Base-by-base conservation (phyloP, 1,140 invertebrate genomes). In the Nixonia krombeini region DNA sequence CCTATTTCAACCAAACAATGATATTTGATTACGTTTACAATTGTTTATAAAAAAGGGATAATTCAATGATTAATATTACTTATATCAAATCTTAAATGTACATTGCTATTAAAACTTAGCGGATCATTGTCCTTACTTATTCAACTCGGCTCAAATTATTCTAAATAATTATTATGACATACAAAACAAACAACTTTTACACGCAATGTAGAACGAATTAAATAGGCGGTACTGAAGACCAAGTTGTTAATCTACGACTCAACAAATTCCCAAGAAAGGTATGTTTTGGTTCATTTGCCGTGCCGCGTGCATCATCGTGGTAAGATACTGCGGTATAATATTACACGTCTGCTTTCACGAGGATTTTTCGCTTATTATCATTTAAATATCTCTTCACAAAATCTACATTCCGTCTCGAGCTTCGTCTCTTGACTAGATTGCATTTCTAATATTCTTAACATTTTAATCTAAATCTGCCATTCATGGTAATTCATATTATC, bases 401-500 rank as follows among this genome's bases (percentile, higher is more conserved):
- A 56, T 65, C 56, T 65, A 53, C 41, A 49, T 63, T 33, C 61
- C 47, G 38, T 64, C 57, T 61, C 64, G 67, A 77, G 70, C 70
- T 70, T 68, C 67, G 65, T 72, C 69, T 74, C 66, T 76, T 84
- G 81, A 84, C 81, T 84, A 84, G 82, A 84, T 81, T 82, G 80
- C 78, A 73, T 79, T 77, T 79, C 72, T 79, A 81, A 81, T 73
- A 69, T 74, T 71, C 66, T 75, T 79, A 79, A 79, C 64, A 59
- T 59, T 72, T 72, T 68, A 73, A 64, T 76, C 75, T 81, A 81
- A 73, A 64, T 73, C 71, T 78, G 65, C 62, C 75, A 76, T 72
- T 74, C 72, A 74, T 75, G 73, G 76, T 74, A 64, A 74, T 77
- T 72, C 72, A 57, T 58, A 73, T 56, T 79, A 73, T 64, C 56